These are phyloP conservation scores for Cyprinodon brontotheroides DNA, from an alignment of 2,113 vertebrate genomes.

Conservation along the genomic window DNA sequence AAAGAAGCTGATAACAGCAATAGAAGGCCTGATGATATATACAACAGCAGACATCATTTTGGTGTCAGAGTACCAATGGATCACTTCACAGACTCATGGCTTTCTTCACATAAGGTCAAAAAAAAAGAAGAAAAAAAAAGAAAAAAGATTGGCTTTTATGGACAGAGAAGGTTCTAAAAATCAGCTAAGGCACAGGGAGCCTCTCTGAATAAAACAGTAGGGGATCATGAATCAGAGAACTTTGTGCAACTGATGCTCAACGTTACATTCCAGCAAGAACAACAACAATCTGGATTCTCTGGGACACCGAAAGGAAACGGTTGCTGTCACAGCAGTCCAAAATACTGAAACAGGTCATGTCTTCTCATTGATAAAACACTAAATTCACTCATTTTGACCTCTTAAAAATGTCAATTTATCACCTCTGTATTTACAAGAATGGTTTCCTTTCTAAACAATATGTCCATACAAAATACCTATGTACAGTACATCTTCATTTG, in stretches of 20 bases:
- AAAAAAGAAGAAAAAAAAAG: conserved; percentile 54
- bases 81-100: conserved; percentile 77
- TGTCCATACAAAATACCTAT: conserved; percentile 86
- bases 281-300: conserved; percentile 86
- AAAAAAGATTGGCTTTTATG: conserved; percentile 79
- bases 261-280: conserved; percentile 90
- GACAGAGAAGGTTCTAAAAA: conserved; percentile 83
- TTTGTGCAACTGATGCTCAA: conserved; percentile 89
- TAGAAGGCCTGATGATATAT: conserved; percentile 90
- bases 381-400: conserved; percentile 56
- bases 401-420: conserved; percentile 58
- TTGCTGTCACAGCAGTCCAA: conserved; percentile 55
- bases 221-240: conserved; percentile 79
- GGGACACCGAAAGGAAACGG: conserved; percentile 72
- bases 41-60: conserved; percentile 90
- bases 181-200: conserved; percentile 96
- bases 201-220: conserved; percentile 62
- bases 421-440: conserved; percentile 76
- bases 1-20: conserved; percentile 78
- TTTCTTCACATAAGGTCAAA: conserved; percentile 64
- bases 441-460: conserved; percentile 69
- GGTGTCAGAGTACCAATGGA: conserved; percentile 87
- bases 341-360: conserved; percentile 79
- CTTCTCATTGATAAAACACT: conserved; percentile 75
- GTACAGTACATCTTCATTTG: conserved; percentile 72